These are phyloP conservation scores for Pipistrellus pipistrellus DNA, from an alignment of 2,797 vertebrate species.

Conservation along the genomic window DNA sequence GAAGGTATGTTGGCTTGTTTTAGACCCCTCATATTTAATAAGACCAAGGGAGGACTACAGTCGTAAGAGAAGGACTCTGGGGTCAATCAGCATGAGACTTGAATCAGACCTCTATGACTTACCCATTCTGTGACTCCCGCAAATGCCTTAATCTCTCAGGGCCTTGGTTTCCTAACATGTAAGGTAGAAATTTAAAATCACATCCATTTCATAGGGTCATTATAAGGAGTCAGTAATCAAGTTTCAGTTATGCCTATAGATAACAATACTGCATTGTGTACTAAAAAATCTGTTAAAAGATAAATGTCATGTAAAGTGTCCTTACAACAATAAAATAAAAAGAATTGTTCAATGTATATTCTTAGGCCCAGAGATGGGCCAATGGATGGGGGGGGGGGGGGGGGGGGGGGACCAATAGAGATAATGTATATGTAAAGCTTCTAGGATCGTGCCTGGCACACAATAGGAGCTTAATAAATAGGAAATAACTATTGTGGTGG, in stretches of 20 bases:
- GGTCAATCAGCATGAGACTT: not conserved
- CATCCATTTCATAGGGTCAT: not conserved
- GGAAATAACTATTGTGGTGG: not conserved
- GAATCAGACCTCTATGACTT: not conserved
- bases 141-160: not conserved
- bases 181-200: not conserved
- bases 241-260: not conserved
- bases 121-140: not conserved
- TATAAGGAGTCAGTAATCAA: not conserved
- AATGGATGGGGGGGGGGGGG: too few species aligned
- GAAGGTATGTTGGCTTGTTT: not conserved
- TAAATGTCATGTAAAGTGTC: not conserved
- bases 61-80: not conserved
- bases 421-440: not conserved
- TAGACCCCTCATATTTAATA: not conserved
- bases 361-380: not conserved
- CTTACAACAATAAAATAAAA: not conserved
- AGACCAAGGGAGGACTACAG: not conserved
- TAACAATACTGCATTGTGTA: too few species aligned
- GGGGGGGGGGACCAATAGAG: not conserved
- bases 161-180: not conserved
- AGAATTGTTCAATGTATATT: not conserved
- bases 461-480: not conserved
- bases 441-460: not conserved
- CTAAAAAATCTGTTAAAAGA: not conserved